phyloP scores from a whole-genome alignment of 2,113 vertebrate species.

The Motacilla tschutschensis region DNA sequence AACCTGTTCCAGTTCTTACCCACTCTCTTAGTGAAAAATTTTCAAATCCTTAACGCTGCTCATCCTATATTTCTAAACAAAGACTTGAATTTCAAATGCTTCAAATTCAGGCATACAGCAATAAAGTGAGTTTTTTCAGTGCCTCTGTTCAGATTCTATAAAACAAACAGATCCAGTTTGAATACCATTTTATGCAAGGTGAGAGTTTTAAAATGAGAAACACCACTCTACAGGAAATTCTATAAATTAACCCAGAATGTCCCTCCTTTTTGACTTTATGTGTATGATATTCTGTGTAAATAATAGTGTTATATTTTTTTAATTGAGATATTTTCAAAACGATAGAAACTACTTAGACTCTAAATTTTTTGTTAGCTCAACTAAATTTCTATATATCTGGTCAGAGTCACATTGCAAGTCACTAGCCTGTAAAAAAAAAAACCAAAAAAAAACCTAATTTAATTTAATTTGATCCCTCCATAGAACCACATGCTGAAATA shows the following conservation, averaged over 20 bases:
- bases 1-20: neutral
- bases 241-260: neutral
- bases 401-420: neutral
- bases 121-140: neutral
- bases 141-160: neutral
- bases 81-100: neutral
- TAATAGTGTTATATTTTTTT: neutral
- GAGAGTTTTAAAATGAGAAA: neutral
- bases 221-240: neutral
- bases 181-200: neutral
- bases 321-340: neutral
- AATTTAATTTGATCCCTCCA: neutral
- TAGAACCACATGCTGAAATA: neutral
- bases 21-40: neutral
- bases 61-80: neutral
- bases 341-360: neutral
- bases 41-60: neutral
- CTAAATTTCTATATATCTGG: neutral
- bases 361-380: neutral
- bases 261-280: neutral
- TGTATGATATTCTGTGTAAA: neutral
- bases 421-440: neutral
- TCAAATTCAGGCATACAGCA: neutral
- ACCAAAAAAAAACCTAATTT: neutral
- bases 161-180: neutral